A percentile compares a stretch with the other conserved stretches of the same genome.
phyloP scores from a whole-genome alignment of 1,140 invertebrate genomes.

The Ooceraea biroi region DNA sequence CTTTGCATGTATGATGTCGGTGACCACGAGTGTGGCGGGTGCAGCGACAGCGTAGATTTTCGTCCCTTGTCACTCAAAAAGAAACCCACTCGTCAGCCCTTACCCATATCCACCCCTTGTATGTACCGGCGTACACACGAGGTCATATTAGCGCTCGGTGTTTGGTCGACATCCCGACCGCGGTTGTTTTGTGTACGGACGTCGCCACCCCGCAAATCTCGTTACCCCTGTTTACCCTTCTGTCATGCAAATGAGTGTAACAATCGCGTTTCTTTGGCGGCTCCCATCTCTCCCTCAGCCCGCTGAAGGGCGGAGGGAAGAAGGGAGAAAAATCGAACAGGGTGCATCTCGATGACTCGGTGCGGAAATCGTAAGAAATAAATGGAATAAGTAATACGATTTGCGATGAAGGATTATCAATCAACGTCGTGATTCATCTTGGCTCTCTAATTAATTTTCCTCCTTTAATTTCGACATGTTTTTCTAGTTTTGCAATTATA shows the following conservation, averaged over 20 bases:
- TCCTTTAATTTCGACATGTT: neutral
- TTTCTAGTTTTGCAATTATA: neutral
- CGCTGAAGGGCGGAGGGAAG: slow-evolving; percentile 10
- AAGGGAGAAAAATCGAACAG: slow-evolving; percentile 58
- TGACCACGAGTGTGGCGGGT: slow-evolving; percentile 7
- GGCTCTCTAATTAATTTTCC: neutral
- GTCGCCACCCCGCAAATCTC: slow-evolving; percentile 76
- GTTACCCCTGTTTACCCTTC: slow-evolving; percentile 79
- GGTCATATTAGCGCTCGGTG: slow-evolving; percentile 73
- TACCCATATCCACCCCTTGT: slow-evolving; percentile 3
- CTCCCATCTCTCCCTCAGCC: neutral
- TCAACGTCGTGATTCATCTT: neutral
- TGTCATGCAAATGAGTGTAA: slow-evolving; percentile 82
- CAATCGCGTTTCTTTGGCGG: slow-evolving; percentile 70
- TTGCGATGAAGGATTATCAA: neutral
- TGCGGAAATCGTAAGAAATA: neutral
- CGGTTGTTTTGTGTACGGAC: slow-evolving; percentile 68
- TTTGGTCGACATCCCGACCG: slow-evolving; percentile 78
- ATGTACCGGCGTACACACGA: slow-evolving; percentile 37
- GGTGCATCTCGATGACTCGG: slow-evolving; percentile 1
- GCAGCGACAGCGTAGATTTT: slow-evolving; percentile 51
- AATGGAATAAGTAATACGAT: neutral
- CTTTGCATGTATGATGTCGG: neutral
- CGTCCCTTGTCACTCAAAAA: slow-evolving; percentile 59
- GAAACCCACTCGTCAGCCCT: neutral